Evolutionary conservation across 2,888 invertebrate species (phyloP).

Genomic region (Ischnura elegans): DNA sequence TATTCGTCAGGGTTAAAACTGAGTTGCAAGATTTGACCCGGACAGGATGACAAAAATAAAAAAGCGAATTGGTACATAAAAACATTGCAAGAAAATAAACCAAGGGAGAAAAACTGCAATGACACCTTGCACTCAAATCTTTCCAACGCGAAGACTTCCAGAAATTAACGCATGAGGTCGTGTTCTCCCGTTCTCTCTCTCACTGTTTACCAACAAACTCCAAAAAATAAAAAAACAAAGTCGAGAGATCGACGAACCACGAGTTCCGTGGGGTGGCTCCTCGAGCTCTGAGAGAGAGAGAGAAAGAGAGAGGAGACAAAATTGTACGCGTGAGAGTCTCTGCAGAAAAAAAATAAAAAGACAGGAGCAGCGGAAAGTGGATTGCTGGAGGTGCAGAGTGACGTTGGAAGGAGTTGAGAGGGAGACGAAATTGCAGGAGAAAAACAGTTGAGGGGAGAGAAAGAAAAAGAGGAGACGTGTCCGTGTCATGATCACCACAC

Average conservation of each 20-base stretch:
- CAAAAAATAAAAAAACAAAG: too few relatives aligned
- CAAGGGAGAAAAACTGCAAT: too few relatives aligned
- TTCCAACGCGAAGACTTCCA: too few relatives aligned
- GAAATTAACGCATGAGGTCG: too few relatives aligned
- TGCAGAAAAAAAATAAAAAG: neutral
- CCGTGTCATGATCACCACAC: neutral
- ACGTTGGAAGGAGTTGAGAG: neutral
- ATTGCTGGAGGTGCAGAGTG: neutral
- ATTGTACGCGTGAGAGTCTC: neutral
- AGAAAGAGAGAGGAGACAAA: neutral
- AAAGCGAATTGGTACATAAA: too few relatives aligned
- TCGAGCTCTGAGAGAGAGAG: neutral
- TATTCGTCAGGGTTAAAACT: too few relatives aligned
- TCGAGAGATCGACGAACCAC: neutral
- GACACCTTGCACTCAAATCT: too few relatives aligned
- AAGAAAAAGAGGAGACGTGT: neutral
- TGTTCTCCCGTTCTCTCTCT: too few relatives aligned
- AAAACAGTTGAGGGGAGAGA: too few relatives aligned
- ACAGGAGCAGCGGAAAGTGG: neutral
- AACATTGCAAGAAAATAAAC: too few relatives aligned
- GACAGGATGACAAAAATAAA: too few relatives aligned
- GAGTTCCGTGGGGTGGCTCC: neutral
- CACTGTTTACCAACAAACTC: neutral
- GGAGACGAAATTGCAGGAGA: neutral
- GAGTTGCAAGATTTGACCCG: too few relatives aligned